Evolutionary conservation across 35 echinoderm and acorn worm species (phyloP), one percentile per base, ranked within the genome.

Genomic region (Diadema setosum): DNA sequence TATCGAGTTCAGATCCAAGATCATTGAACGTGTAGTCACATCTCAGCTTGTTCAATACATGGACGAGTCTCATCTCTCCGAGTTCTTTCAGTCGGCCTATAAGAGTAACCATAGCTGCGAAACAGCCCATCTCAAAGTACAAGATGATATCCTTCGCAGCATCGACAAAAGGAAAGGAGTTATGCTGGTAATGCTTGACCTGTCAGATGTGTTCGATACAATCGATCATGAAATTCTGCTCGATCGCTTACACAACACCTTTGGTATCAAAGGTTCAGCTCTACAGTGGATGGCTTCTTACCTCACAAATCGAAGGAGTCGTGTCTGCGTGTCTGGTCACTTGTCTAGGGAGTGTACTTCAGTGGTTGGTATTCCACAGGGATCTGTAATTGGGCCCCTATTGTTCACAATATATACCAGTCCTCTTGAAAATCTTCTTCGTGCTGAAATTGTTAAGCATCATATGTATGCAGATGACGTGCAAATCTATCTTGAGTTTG

Each of bases 221-320:
- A 74, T 87, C n/a, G 82, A 87, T 64, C 85, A 87, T 75, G 5
- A 87, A 18, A 69, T 87, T n/a, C n/a, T n/a, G n/a, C 29, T 41
- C 23, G 14, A 83, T 8, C 24, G 18, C 24, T 9, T 50, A 46
- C 46, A 12, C 7, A 12, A 27, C 24, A 82, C 14, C 14, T 39
- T 82, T 46, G 29, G 35, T 82, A 17, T 32, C 2, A 82, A 46
- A 3, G 37, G 35, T 82, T 82, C 35, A 42, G 43, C 78, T 57
- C 18, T 82, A 14, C 78, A 39, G 23, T 41, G 24, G n/a, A 26
- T 82, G 24, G 78, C n/a, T 20, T 82, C 24, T 45, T 44, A 25
- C 55, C 55, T 58, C 26, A n/a, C 55, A n/a, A n/a, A n/a, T n/a
- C n/a, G n/a, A n/a, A n/a, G n/a, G n/a, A n/a, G n/a, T 58, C 17